Evolutionary conservation across 2,113 vertebrate genomes (phyloP).

Genomic region (Alces alces): DNA sequence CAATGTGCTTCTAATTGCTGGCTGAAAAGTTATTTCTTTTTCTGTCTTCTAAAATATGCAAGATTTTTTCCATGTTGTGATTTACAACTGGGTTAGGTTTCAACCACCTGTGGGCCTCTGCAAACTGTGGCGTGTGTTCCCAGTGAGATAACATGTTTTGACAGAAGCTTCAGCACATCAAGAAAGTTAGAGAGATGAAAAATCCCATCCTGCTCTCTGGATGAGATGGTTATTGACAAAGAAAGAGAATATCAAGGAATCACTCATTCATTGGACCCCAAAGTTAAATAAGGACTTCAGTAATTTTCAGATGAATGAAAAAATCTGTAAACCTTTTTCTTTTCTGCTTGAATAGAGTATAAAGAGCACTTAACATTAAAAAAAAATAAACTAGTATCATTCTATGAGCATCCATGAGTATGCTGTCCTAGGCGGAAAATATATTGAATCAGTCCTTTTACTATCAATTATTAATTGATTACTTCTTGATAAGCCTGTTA

Average conservation of each 20-base stretch:
- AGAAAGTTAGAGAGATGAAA: not conserved
- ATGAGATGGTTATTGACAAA: not conserved
- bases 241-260: not conserved
- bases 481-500: not conserved
- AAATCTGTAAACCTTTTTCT: not conserved
- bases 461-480: not conserved
- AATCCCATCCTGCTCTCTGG: not conserved
- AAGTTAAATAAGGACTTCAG: not conserved
- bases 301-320: not conserved
- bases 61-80: constrained; percentile 25
- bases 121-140: not conserved
- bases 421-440: not conserved
- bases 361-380: not conserved
- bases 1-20: constrained; percentile 50
- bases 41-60: constrained; percentile 36
- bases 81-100: constrained; percentile 30
- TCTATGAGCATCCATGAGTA: not conserved
- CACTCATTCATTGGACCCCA: not conserved
- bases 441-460: not conserved
- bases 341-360: not conserved
- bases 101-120: constrained; percentile 32
- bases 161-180: not conserved
- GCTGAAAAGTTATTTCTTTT: constrained; percentile 62
- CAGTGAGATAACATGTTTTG: not conserved
- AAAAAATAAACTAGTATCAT: not conserved